Evolutionary conservation across 2,797 vertebrate genomes (phyloP).

Genomic region (Yasuhikotakia modesta): DNA sequence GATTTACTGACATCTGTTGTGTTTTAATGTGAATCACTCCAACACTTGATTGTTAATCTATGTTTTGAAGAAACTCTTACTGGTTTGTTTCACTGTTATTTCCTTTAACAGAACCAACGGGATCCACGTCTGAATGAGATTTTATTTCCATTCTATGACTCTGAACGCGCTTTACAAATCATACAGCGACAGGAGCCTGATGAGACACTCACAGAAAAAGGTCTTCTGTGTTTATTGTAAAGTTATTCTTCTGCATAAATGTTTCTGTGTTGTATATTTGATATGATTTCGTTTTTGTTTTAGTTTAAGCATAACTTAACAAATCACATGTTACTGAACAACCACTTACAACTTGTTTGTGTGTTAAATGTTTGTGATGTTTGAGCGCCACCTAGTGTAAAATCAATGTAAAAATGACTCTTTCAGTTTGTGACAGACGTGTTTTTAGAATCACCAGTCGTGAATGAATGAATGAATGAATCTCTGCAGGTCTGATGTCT

Average conservation of each 20-base stretch:
- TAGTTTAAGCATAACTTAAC: not conserved
- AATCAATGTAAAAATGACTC: too few relatives aligned
- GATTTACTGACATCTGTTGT: too few relatives aligned
- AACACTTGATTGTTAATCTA: too few relatives aligned
- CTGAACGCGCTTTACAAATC: slow-evolving; percentile 93
- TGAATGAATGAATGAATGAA: not conserved
- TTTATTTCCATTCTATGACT: slow-evolving; percentile 96
- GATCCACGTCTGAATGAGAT: slow-evolving; percentile 98
- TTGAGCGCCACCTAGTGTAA: slow-evolving; percentile 4
- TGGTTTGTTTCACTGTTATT: not conserved
- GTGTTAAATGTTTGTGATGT: not conserved
- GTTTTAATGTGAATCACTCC: too few relatives aligned
- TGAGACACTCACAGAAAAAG: slow-evolving; percentile 88
- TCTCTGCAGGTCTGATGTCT: slow-evolving; percentile 84
- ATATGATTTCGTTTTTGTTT: not conserved
- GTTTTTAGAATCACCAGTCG: too few relatives aligned
- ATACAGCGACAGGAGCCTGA: slow-evolving; percentile 92
- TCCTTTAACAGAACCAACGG: slow-evolving; percentile 85
- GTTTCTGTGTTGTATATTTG: not conserved
- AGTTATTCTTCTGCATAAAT: not conserved
- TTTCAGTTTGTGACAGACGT: too few relatives aligned
- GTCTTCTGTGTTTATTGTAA: too few relatives aligned
- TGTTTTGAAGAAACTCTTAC: too few relatives aligned
- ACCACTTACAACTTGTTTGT: too few relatives aligned
- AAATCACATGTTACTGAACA: too few relatives aligned